Evolutionary conservation across 2,797 vertebrate species (phyloP).

Genomic region (Yasuhikotakia modesta): DNA sequence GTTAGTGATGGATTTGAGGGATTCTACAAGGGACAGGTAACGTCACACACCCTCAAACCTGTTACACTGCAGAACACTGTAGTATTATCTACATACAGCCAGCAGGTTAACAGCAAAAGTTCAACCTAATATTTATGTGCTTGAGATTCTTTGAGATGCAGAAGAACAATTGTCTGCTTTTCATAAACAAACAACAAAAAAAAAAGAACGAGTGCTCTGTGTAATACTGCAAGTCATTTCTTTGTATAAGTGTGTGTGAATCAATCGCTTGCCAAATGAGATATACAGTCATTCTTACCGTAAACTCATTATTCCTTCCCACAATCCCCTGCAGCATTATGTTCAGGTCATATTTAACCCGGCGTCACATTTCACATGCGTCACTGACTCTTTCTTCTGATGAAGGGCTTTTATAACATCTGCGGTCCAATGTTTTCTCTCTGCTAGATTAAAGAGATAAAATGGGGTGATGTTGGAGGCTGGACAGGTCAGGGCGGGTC

Average conservation of each 20-base stretch:
- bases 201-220: no score
- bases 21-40: constrained; percentile 84
- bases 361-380: constrained; percentile 7
- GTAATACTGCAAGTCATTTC: background rate
- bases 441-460: constrained; percentile 87
- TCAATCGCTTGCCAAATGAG: background rate
- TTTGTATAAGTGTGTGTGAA: no score
- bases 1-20: constrained; percentile 92
- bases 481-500: constrained; percentile 97
- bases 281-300: constrained; percentile 50
- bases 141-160: no score
- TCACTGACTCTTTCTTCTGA: background rate
- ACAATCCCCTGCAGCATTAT: constrained; percentile 30
- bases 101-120: background rate
- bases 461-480: constrained; percentile 91
- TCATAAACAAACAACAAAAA: no score
- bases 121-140: background rate
- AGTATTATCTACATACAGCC: background rate
- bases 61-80: background rate
- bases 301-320: constrained; percentile 56
- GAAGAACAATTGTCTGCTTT: no score
- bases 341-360: constrained; percentile 19
- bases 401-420: background rate
- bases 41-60: background rate
- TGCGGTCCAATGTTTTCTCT: background rate